Base-by-base conservation (phyloP, 2,888 invertebrate species). In the Mesorhabditis spiculigera region DNA sequence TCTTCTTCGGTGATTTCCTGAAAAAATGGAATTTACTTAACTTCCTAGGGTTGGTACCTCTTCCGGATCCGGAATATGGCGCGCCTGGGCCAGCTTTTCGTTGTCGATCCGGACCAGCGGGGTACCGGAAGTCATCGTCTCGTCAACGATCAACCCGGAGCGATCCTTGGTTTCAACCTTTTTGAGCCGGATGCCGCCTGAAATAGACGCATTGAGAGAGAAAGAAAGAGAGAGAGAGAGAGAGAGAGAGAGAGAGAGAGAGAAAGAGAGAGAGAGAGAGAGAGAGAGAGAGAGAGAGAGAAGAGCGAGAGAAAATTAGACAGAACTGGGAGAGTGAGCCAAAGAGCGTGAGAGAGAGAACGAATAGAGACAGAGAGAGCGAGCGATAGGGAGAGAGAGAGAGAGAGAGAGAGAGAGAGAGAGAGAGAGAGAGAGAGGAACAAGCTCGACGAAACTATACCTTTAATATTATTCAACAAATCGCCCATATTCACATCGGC, bases 91-190 rank as follows among this genome's bases (percentile, higher is more conserved):
- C 58, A 50, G n/a, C 58, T 50, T 50, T 50, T 50, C 58, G n/a
- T 50, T 50, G 58, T 50, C 58, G 58, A 50, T 50, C n/a, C 58
- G 8, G 10, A 50, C 58, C 58, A 50, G n/a, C 58, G 58, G 58
- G n/a, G 58, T 50, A 10, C 58, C 58, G 58, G 58, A 50, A 13
- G 58, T 50, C 75, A 78, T 71, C 64, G 79, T 78, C 42, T 81
- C 81, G 67, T 79, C 79, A 62, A 82, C 72, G 45, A 81, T 70
- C 58, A 79, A 67, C 13, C 80, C 81, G 62, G 74, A 74, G 65
- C 80, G 81, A 74, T 82, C 82, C 43, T 78, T 78, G n/a, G 83
- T 83, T 10, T 75, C 76, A 10, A 79, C 73, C 65, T 82, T 83
- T 62, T 74, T 65, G 63, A 83, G 65, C 28, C 71, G 71, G 62